Conservation (phyloP, 2,888 invertebrate genomes). For the Drosophila kokeensis region DNA sequence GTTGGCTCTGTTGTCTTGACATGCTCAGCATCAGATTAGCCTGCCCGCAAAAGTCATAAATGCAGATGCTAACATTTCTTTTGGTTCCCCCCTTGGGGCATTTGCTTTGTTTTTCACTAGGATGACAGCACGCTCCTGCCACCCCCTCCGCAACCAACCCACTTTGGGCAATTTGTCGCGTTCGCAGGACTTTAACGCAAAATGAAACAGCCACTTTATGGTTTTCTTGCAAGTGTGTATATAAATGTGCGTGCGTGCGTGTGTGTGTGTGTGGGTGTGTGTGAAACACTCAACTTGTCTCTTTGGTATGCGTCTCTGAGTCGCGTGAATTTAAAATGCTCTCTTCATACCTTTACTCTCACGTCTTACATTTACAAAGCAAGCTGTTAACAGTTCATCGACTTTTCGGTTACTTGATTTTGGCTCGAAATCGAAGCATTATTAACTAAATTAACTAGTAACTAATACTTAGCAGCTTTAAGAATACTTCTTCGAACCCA, state of each 20-base stretch:
- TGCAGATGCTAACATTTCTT: conserved; percentile 79
- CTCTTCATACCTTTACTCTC: conserved; percentile 33
- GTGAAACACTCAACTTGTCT: conserved; percentile 1
- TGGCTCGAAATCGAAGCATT: background rate
- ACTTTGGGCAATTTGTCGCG: conserved; percentile 75
- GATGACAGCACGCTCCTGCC: conserved; percentile 21
- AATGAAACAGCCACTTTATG: conserved; percentile 76
- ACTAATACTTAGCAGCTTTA: background rate
- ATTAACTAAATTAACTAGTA: background rate
- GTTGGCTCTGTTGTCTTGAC: conserved; percentile 51
- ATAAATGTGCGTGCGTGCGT: background rate
- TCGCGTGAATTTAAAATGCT: conserved; percentile 69
- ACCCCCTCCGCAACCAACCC: conserved; percentile 9
- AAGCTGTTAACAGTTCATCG: background rate
- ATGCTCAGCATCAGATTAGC: conserved; percentile 78
- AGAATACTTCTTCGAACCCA: background rate
- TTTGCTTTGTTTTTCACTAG: conserved; percentile 66
- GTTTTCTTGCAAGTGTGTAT: conserved; percentile 21
- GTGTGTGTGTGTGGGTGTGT: background rate
- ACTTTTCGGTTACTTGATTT: background rate
- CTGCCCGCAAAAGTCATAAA: conserved; percentile 78
- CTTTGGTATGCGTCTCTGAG: conserved; percentile 34
- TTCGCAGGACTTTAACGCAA: conserved; percentile 74
- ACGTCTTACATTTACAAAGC: background rate
- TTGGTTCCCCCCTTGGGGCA: conserved; percentile 57